Evolutionary conservation across 2,888 invertebrate species (phyloP).

Genomic region (Gibbula magus): DNA sequence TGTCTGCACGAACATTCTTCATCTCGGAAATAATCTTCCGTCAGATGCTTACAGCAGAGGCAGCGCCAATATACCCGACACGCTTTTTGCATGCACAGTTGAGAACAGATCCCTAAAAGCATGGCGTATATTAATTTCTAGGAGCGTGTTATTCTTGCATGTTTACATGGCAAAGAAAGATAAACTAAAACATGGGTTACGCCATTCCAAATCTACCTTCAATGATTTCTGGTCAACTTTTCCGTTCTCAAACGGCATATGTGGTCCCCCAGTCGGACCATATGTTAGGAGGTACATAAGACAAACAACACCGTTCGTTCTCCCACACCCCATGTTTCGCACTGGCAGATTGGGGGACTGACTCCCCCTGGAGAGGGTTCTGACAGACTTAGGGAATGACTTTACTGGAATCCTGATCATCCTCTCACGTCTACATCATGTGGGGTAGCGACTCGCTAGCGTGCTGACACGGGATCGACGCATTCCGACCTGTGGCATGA

Average conservation of each 20-base stretch:
- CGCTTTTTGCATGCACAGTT: conserved; percentile 16
- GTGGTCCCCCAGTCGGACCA: conserved; percentile 14
- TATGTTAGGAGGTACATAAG: conserved; percentile 3
- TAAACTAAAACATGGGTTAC: conserved; percentile 17
- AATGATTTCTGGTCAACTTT: conserved; percentile 23
- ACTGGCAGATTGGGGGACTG: neutral
- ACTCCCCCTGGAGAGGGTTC: neutral
- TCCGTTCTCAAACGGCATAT: neutral
- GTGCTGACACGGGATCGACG: too few species aligned
- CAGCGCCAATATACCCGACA: conserved; percentile 9
- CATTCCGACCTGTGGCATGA: too few species aligned
- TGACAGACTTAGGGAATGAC: neutral
- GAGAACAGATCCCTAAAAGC: conserved; percentile 4
- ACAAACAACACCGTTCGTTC: neutral
- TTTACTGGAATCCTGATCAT: conserved; percentile 1
- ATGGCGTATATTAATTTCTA: conserved; percentile 18
- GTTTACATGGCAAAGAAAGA: conserved; percentile 20
- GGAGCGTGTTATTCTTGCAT: conserved; percentile 21
- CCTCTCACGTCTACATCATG: neutral
- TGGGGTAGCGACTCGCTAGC: too few species aligned
- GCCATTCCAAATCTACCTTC: conserved; percentile 24
- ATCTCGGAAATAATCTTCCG: conserved; percentile 20
- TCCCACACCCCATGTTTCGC: neutral
- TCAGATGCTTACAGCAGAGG: conserved; percentile 11
- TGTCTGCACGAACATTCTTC: conserved; percentile 12